These are phyloP conservation scores for Spinibarbus caldwelli DNA, from an alignment of 2,797 vertebrate species.

Conservation along the genomic window DNA sequence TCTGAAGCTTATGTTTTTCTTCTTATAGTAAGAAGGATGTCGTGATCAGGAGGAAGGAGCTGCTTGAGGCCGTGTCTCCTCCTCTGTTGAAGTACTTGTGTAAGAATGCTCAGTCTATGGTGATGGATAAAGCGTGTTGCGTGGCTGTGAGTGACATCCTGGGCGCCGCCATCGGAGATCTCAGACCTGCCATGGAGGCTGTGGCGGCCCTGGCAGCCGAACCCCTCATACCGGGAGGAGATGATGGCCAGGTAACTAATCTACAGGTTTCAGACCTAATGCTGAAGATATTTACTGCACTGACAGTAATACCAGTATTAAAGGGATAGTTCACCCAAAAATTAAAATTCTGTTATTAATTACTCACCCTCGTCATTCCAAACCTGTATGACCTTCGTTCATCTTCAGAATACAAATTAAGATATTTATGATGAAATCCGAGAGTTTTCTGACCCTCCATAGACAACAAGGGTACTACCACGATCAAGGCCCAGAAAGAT, in stretches of 20 bases:
- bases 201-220: conserved; percentile 84
- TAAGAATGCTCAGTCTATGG: conserved; percentile 81
- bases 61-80: conserved; percentile 88
- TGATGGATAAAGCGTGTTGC: conserved; percentile 84
- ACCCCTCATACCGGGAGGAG: conserved; percentile 84
- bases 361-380: no score
- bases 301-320: background rate
- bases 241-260: conserved; percentile 79
- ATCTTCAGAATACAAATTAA: no score
- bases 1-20: background rate
- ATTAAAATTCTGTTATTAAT: no score
- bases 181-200: conserved; percentile 85
- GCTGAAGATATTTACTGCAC: background rate
- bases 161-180: conserved; percentile 81
- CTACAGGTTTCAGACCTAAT: background rate
- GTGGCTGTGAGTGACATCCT: conserved; percentile 86
- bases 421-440: no score
- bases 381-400: no score
- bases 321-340: no score
- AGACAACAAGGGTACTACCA: no score
- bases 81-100: conserved; percentile 83
- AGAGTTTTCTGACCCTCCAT: no score
- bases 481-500: no score
- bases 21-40: conserved; percentile 89
- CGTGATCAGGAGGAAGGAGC: conserved; percentile 79